Base-by-base conservation (phyloP, 2,113 vertebrate species). In the Neoarius graeffei region DNA sequence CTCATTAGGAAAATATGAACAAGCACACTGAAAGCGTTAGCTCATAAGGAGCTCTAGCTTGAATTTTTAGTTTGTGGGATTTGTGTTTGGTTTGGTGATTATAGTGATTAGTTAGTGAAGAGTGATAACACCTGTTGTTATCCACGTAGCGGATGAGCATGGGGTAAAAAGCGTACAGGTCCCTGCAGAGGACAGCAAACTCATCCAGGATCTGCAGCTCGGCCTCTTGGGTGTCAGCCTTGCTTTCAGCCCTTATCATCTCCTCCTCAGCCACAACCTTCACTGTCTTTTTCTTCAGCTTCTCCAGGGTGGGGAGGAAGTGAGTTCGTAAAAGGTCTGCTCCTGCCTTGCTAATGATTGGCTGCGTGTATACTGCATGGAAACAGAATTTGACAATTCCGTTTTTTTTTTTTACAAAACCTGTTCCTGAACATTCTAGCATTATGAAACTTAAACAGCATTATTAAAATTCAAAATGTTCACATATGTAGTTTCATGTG, bases 71-170 rank as follows among this genome's bases (percentile, higher is more conserved):
- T 11, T 76, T 48, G 42, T 23, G 7, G 73, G 42, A 48, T 77
- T 14, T 25, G 76, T 27, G 50, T 27, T 79, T 27, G 11, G 27
- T 27, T 79, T 35, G 35, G 35, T 35, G 35, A 35, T 35, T 35
- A 35, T 25, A 14, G 30, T 83, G 19, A 11, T 62, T 23, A 25
- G 35, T 77, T n/a, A 74, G 23, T 71, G 11, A 69, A 54, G 25
- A 35, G 56, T 50, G 10, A 20, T 56, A n/a, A 79, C 93, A 98
- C 98, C 98, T 98, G 96, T 97, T 98, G 92, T 97, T 99, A 94
- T 99, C 98, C 91, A 99, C 98, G 0, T 99, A 99, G 79, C 97
- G 96, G 90, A 99, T 99, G 74, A 99, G 94, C 96, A 99, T 98
- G 87, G 98, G 98, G 93, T 99, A 99, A 95, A 99, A 99, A 52